A percentile compares a stretch with the other conserved stretches of the same genome.
phyloP scores from a whole-genome alignment of 2,113 vertebrate genomes.

The Nannobrachium achirus region DNA sequence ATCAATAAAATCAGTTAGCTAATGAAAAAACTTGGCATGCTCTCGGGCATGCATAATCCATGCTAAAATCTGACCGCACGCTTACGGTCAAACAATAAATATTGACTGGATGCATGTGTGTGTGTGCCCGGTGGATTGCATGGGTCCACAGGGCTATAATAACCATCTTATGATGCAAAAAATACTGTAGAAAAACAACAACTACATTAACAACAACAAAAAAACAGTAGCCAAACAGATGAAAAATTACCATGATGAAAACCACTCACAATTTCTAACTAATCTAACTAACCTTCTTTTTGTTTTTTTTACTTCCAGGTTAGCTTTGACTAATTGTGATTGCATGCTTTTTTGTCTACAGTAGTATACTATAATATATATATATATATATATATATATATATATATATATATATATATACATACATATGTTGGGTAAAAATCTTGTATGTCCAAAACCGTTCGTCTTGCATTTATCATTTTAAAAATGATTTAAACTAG shows the following conservation, averaged over 20 bases:
- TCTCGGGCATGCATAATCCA: slow-evolving; percentile 50
- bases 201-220: no score
- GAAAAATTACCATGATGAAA: slow-evolving; percentile 44
- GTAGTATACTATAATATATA: no score
- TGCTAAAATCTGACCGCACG: slow-evolving; percentile 55
- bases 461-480: no score
- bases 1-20: slow-evolving; percentile 77
- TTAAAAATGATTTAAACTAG: no score
- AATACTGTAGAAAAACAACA: no score
- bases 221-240: slow-evolving; percentile 41
- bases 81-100: slow-evolving; percentile 37
- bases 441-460: no score
- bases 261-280: slow-evolving; percentile 57
- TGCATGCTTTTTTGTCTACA: slow-evolving; percentile 70
- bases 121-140: slow-evolving; percentile 71
- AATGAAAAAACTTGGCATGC: slow-evolving; percentile 70
- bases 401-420: neutral
- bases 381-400: neutral
- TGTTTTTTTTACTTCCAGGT: slow-evolving; percentile 73
- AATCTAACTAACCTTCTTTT: slow-evolving; percentile 67
- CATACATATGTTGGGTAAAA: neutral
- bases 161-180: no score
- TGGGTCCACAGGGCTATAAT: slow-evolving; percentile 47
- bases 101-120: slow-evolving; percentile 65
- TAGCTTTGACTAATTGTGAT: slow-evolving; percentile 70